Evolutionary conservation across 2,113 vertebrate species (phyloP).

Genomic region (Rhinoderma darwinii): DNA sequence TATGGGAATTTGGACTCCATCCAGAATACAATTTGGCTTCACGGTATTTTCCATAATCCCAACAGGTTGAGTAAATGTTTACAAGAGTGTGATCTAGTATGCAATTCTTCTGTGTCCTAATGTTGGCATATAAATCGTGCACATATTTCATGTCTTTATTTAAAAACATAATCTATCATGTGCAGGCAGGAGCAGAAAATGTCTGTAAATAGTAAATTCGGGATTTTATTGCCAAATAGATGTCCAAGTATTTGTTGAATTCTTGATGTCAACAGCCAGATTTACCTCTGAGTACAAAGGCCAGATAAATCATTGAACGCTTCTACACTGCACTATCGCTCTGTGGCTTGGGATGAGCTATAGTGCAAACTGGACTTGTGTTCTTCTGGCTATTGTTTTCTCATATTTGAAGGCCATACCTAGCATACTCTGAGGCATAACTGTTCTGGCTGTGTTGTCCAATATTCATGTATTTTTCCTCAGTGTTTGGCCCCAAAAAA

Average conservation of each 20-base stretch:
- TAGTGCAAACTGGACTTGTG: neutral
- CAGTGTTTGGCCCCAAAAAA: neutral
- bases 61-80: constrained; percentile 38
- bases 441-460: neutral
- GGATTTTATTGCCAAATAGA: neutral
- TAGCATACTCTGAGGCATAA: neutral
- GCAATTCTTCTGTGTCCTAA: neutral
- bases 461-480: neutral
- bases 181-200: constrained; percentile 3
- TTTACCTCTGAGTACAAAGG: neutral
- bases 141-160: constrained; percentile 18
- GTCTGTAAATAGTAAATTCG: constrained; percentile 3
- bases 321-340: neutral
- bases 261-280: neutral
- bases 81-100: constrained; percentile 3
- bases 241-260: neutral
- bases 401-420: neutral
- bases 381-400: neutral
- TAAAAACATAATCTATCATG: constrained; percentile 20
- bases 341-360: neutral
- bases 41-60: constrained; percentile 10
- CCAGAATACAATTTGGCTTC: constrained; percentile 25
- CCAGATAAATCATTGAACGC: neutral
- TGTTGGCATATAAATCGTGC: neutral
- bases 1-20: neutral